phyloP scores from a whole-genome alignment of 2,888 invertebrate genomes.

The Margaritifera margaritifera region DNA sequence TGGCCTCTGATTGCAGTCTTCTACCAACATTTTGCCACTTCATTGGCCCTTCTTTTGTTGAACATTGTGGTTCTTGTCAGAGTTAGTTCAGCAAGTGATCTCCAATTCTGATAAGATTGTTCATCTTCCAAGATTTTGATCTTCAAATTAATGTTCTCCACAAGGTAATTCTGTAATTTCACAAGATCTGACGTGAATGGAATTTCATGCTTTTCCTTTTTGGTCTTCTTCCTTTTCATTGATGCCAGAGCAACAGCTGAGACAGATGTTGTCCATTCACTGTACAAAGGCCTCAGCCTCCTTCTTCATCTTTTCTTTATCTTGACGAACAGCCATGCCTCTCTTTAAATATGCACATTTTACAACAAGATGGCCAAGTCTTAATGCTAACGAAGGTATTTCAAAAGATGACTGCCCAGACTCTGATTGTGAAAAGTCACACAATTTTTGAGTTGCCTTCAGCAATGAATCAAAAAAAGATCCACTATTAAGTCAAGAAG shows the following conservation, averaged over 20 bases:
- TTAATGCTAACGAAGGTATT: too few relatives aligned
- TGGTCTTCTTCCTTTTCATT: neutral
- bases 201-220: neutral
- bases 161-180: neutral
- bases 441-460: too few relatives aligned
- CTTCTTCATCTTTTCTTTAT: neutral
- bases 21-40: neutral
- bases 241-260: neutral
- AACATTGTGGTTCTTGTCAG: neutral
- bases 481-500: too few relatives aligned
- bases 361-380: slow-evolving; percentile 2
- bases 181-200: neutral
- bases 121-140: too few relatives aligned
- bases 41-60: neutral
- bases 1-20: neutral
- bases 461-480: too few relatives aligned
- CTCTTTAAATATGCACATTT: slow-evolving; percentile 3
- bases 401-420: too few relatives aligned
- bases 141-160: too few relatives aligned
- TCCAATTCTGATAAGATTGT: neutral
- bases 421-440: too few relatives aligned
- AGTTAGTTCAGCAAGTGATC: neutral
- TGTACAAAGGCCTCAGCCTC: neutral
- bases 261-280: neutral
- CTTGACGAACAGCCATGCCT: neutral